phyloP scores from a whole-genome alignment of 2,113 vertebrate genomes.

The Neogale vison region DNA sequence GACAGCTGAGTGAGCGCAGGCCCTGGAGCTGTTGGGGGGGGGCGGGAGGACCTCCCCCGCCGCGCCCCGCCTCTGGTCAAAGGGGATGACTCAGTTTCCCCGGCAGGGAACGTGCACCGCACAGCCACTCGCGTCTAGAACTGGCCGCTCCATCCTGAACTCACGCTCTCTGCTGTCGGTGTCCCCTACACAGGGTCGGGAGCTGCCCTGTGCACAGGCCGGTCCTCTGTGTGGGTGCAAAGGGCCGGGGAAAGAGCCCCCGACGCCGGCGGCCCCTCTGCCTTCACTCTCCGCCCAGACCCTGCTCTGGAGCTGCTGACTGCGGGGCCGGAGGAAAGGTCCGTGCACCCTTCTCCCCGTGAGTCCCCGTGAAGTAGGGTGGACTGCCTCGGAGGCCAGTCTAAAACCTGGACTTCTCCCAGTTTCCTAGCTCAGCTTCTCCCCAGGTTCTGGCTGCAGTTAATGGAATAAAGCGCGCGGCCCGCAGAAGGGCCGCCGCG shows the following conservation, averaged over 20 bases:
- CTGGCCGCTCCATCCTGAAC: accelerated
- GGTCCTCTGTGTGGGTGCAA: accelerated
- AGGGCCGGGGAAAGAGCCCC: accelerated
- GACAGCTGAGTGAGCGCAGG: not conserved
- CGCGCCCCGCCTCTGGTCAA: not conserved
- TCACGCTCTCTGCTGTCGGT: accelerated
- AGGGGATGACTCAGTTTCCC: not conserved
- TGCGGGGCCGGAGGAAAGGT: accelerated
- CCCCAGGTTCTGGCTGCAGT: no score
- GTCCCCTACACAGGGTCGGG: not conserved
- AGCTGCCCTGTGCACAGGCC: accelerated
- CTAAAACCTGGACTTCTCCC: not conserved
- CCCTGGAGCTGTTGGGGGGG: no score
- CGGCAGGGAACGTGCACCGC: accelerated
- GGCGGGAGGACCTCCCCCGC: not conserved
- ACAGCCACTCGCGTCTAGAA: accelerated
- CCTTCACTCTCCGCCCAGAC: not conserved
- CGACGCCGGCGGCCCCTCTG: accelerated
- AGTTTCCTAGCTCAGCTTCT: accelerated
- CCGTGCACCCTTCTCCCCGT: accelerated
- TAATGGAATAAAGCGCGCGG: not conserved
- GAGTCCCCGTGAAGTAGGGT: accelerated
- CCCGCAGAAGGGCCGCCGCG: accelerated
- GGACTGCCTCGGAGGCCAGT: not conserved
- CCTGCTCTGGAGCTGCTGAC: not conserved